Conservation (phyloP, 2,797 vertebrate genomes). For the Iguana delicatissima region DNA sequence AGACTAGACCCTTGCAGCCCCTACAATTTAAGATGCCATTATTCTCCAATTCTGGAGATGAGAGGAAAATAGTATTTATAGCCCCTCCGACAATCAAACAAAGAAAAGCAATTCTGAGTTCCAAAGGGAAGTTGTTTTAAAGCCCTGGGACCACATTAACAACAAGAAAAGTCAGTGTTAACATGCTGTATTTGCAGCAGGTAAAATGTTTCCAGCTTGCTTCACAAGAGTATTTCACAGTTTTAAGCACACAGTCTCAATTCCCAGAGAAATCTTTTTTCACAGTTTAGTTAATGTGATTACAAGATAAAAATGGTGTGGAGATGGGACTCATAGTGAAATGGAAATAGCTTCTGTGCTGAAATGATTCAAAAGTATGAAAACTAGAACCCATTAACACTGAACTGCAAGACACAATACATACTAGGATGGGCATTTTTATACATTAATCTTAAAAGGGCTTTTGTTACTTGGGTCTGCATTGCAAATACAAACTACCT, state of each 20-base stretch:
- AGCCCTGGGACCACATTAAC: background rate
- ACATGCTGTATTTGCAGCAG: background rate
- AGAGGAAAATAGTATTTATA: background rate
- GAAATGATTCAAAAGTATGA: background rate
- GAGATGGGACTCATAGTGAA: background rate
- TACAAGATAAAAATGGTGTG: background rate
- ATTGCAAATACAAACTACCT: background rate
- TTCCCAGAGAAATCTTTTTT: conserved; percentile 34
- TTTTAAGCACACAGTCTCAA: background rate
- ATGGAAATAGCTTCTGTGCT: conserved; percentile 17
- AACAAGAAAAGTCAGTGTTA: background rate
- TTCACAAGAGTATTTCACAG: conserved; percentile 39
- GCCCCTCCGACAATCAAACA: background rate
- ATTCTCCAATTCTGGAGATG: no score
- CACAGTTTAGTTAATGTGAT: conserved; percentile 36
- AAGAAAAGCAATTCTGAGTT: background rate
- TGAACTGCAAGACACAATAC: conserved; percentile 21
- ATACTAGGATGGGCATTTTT: background rate
- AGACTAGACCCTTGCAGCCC: no score
- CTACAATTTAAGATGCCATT: no score
- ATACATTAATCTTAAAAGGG: background rate
- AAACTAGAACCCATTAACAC: conserved; percentile 13
- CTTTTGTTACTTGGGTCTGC: background rate
- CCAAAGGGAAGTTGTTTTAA: background rate
- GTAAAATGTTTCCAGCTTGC: background rate